These are phyloP conservation scores for Phaedon cochleariae DNA, from an alignment of 2,888 invertebrate genomes.

Conservation along the genomic window DNA sequence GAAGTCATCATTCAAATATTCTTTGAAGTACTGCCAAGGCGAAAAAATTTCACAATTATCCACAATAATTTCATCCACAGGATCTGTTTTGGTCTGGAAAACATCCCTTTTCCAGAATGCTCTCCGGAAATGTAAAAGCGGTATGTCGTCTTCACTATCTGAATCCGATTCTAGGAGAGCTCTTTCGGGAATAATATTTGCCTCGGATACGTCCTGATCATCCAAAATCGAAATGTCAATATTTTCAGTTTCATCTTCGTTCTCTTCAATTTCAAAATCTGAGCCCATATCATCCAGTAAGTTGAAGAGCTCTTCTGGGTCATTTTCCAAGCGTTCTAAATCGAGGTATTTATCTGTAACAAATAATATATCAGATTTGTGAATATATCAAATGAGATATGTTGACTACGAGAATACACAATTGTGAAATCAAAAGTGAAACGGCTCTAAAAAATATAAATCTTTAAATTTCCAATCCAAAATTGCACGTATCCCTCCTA, in stretches of 20 bases:
- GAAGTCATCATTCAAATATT: too few species aligned
- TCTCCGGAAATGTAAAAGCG: neutral
- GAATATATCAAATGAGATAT: neutral
- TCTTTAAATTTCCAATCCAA: neutral
- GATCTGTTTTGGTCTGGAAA: too few species aligned
- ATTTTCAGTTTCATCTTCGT: neutral
- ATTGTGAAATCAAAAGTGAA: too few species aligned
- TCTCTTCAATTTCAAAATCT: neutral
- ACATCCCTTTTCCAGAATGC: too few species aligned
- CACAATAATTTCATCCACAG: too few species aligned
- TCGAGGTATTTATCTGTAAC: neutral
- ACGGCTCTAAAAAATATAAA: too few species aligned
- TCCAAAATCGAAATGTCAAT: neutral
- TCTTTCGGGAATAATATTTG: neutral
- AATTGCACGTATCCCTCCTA: neutral
- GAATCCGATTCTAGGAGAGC: neutral
- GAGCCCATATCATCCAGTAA: slow-evolving; percentile 1
- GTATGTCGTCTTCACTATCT: neutral
- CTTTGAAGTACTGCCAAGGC: neutral
- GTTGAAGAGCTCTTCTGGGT: neutral
- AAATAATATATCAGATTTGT: slow-evolving; percentile 1
- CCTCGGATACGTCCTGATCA: neutral
- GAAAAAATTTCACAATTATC: neutral
- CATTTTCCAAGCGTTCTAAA: neutral
- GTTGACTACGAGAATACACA: too few species aligned